phyloP scores from a whole-genome alignment of 1,140 invertebrate genomes.

The Drosophila navojoa region DNA sequence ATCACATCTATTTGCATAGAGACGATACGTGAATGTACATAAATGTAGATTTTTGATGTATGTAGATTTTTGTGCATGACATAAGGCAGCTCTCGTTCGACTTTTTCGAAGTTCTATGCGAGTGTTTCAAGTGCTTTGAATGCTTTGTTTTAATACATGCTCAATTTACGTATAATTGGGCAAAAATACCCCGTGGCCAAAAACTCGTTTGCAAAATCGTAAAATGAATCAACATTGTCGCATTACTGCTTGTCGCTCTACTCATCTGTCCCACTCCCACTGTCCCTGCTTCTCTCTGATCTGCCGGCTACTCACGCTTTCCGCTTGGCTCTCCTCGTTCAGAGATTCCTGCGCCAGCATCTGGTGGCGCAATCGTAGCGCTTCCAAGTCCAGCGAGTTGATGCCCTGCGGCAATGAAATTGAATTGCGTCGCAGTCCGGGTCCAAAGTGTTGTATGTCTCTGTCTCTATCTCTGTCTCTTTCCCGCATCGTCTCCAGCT shows the following conservation, averaged over 20 bases:
- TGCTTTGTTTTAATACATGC: constrained; percentile 35
- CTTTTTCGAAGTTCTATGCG: background rate
- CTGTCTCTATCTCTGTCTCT: constrained; percentile 1
- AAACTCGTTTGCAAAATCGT: constrained; percentile 1
- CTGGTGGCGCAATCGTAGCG: constrained; percentile 69
- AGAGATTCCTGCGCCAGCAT: constrained; percentile 76
- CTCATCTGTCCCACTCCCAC: background rate
- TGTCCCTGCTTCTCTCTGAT: background rate
- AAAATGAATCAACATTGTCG: background rate
- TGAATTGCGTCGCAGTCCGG: constrained; percentile 69
- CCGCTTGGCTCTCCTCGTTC: constrained; percentile 65
- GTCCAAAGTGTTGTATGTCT: constrained; percentile 45
- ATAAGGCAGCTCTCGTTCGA: background rate
- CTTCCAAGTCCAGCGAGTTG: constrained; percentile 73
- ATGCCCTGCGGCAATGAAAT: constrained; percentile 79
- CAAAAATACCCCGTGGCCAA: background rate
- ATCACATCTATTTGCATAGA: background rate
- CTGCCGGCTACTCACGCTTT: constrained; percentile 61
- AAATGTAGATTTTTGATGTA: background rate
- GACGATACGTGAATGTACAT: too few species aligned
- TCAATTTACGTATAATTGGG: constrained; percentile 43
- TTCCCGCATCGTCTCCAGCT: constrained; percentile 5
- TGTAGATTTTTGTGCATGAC: background rate
- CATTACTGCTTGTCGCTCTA: background rate
- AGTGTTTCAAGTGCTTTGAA: background rate